Evolutionary conservation across 2,113 vertebrate genomes (phyloP).

Genomic region (Tragelaphus buxtoni): DNA sequence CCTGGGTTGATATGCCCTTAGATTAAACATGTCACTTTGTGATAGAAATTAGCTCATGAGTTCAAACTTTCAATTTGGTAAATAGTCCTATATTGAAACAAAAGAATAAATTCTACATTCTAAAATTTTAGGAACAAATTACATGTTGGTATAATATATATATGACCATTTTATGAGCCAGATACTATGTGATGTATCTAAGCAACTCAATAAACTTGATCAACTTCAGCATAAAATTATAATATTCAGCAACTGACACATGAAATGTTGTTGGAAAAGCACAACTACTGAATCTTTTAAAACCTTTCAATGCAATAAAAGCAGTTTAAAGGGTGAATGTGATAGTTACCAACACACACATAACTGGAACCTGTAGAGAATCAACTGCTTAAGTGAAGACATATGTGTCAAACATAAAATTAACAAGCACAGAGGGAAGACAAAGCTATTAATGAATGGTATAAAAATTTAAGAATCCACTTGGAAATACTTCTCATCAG

Average conservation of each 20-base stretch:
- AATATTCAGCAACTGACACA: not conserved
- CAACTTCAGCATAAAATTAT: not conserved
- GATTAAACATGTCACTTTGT: not conserved
- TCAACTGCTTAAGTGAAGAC: conserved; percentile 51
- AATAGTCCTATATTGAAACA: not conserved
- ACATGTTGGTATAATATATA: not conserved
- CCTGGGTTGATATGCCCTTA: not conserved
- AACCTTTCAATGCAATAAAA: conserved; percentile 53
- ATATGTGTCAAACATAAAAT: conserved; percentile 64
- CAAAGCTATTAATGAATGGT: conserved; percentile 71
- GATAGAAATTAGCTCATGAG: not conserved
- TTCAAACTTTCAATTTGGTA: not conserved
- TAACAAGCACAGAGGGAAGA: conserved; percentile 74
- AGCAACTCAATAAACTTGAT: not conserved
- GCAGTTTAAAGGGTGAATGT: conserved; percentile 69
- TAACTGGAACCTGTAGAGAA: conserved; percentile 53
- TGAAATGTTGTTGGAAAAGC: conserved; percentile 30
- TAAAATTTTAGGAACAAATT: not conserved
- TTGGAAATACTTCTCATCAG: conserved; percentile 71
- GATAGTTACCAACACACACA: conserved; percentile 60
- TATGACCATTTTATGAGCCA: not conserved
- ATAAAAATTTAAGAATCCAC: conserved; percentile 74
- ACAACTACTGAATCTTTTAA: conserved; percentile 21
- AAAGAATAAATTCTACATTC: not conserved
- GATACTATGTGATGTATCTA: not conserved